A percentile compares a stretch with the other conserved stretches of the same genome.
Conservation (phyloP, 2,113 vertebrate genomes). For the Rynchops niger region DNA sequence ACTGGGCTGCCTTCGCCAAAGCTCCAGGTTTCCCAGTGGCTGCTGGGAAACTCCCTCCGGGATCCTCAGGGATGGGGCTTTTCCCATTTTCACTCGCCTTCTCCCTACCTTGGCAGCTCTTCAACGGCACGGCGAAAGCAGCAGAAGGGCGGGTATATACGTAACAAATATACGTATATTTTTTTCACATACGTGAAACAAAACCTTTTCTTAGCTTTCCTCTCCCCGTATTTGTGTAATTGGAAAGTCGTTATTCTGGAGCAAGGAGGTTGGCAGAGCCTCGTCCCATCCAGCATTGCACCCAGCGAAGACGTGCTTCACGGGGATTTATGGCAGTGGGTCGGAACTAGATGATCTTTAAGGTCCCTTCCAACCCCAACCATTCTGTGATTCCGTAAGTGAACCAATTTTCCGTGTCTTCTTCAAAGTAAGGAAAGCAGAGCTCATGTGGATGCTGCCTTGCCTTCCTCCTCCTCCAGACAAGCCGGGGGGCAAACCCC, state of each 20-base stretch:
- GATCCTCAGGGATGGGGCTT: background rate
- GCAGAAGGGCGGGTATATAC: fast-evolving
- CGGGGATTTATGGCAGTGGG: background rate
- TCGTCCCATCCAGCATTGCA: background rate
- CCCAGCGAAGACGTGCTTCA: background rate
- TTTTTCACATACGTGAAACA: too few species aligned
- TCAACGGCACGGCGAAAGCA: background rate
- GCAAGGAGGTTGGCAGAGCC: constrained; percentile 43
- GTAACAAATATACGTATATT: too few species aligned
- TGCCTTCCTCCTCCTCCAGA: background rate
- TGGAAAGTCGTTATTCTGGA: background rate
- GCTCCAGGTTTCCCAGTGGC: background rate
- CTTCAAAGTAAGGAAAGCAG: background rate
- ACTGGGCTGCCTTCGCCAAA: background rate
- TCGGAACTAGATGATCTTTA: too few species aligned
- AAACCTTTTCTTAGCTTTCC: background rate
- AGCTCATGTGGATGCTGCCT: background rate
- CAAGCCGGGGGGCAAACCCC: background rate
- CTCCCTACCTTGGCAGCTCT: background rate
- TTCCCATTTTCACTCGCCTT: background rate
- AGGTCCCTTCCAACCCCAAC: too few species aligned
- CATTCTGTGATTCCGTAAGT: background rate
- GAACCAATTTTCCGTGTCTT: constrained; percentile 34
- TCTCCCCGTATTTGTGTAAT: fast-evolving
- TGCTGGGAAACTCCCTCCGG: background rate